phyloP scores from a whole-genome alignment of 2,888 invertebrate species.

The Hypselothyrea guttata region DNA sequence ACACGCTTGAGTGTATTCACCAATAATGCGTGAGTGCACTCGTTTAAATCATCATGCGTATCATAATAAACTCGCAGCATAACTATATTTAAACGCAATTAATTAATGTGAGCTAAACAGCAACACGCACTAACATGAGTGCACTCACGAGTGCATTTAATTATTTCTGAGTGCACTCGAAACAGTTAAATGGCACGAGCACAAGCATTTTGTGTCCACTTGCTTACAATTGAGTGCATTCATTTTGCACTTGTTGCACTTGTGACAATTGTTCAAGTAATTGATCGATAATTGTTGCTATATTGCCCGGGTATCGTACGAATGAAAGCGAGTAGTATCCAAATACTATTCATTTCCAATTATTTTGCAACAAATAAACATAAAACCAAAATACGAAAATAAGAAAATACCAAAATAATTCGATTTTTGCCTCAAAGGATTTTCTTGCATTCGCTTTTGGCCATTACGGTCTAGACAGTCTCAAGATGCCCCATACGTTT shows the following conservation, averaged over 20 bases:
- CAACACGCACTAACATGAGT: slow-evolving; percentile 3
- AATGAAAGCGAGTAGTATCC: background rate
- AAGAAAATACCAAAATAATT: background rate
- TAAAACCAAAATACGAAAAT: slow-evolving; percentile 1
- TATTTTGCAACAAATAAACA: slow-evolving; percentile 15
- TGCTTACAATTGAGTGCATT: slow-evolving; percentile 14
- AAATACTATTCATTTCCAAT: slow-evolving; percentile 10
- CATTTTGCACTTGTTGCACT: slow-evolving; percentile 1
- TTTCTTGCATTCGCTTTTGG: slow-evolving; percentile 5
- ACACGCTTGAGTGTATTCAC: too few species aligned
- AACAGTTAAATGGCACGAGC: slow-evolving; percentile 1
- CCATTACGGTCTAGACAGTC: slow-evolving; percentile 28
- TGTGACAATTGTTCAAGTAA: slow-evolving; percentile 9
- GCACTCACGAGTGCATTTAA: slow-evolving; percentile 1
- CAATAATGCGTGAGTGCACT: too few species aligned
- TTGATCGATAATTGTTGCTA: slow-evolving; percentile 7
- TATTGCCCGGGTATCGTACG: too few species aligned
- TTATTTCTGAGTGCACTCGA: slow-evolving; percentile 5
- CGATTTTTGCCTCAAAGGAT: slow-evolving; percentile 10
- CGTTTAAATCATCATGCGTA: too few species aligned
- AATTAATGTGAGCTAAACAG: background rate
- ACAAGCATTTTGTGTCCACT: background rate
- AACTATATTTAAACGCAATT: background rate
- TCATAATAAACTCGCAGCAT: too few species aligned
- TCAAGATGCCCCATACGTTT: slow-evolving; percentile 44